Evolutionary conservation across 2,888 invertebrate genomes (phyloP).

Genomic region (Caenorhabditis becei): DNA sequence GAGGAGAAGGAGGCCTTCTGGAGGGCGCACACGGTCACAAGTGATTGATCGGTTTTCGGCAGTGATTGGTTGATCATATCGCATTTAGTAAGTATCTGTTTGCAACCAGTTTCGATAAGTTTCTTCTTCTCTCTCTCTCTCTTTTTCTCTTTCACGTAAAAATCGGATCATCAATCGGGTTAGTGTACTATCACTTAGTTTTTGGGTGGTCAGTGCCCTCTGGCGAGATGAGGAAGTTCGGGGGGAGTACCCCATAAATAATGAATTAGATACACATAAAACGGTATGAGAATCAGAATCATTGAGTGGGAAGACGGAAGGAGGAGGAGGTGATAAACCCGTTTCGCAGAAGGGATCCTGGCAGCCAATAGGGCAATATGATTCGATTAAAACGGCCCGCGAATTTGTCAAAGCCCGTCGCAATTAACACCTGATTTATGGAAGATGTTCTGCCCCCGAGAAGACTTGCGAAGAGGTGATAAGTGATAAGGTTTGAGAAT

Average conservation of each 20-base stretch:
- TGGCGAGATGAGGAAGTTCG: background rate
- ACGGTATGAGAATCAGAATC: conserved; percentile 22
- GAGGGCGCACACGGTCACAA: conserved; percentile 31
- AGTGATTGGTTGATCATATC: conserved; percentile 45
- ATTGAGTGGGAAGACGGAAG: conserved; percentile 4
- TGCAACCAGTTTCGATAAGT: conserved; percentile 52
- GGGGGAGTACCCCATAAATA: conserved; percentile 5
- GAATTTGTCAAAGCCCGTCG: conserved; percentile 41
- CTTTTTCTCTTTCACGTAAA: conserved; percentile 17
- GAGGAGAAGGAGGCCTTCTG: conserved; percentile 20
- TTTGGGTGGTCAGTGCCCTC: background rate
- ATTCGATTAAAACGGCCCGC: conserved; percentile 49
- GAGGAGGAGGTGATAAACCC: conserved; percentile 34
- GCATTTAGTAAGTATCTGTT: conserved; percentile 46
- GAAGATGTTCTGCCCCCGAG: conserved; percentile 29
- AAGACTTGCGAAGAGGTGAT: conserved; percentile 14
- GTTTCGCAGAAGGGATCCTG: conserved; percentile 55
- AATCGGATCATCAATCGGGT: conserved; percentile 31
- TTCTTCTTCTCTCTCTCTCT: conserved; percentile 30
- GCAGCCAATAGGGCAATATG: conserved; percentile 41
- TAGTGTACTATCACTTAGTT: conserved; percentile 7
- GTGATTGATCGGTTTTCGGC: conserved; percentile 44
- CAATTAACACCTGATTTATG: conserved; percentile 61
- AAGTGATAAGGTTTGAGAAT: conserved; percentile 23
- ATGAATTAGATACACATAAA: conserved; percentile 20